Percentiles rank a stretch among this genome's conserved stretches.
Conservation (phyloP, 2,113 vertebrate genomes). For the Proteles cristata region DNA sequence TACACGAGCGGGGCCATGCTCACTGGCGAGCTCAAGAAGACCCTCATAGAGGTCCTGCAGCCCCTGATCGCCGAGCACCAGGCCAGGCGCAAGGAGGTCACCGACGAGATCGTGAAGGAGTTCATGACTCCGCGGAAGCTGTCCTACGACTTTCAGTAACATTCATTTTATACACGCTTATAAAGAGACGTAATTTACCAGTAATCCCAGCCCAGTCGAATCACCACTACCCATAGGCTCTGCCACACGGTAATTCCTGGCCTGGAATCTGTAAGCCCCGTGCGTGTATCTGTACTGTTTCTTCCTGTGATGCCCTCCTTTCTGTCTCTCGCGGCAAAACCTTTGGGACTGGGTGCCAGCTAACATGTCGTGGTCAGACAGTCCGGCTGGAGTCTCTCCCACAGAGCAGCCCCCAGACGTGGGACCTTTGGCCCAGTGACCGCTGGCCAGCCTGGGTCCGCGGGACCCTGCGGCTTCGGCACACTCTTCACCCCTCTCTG, state of each 20-base stretch:
- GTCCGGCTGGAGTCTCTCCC: neutral
- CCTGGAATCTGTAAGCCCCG: neutral
- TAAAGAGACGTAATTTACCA: neutral
- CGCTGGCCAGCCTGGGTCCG: neutral
- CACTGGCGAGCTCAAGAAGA: conserved; percentile 97
- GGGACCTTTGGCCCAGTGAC: neutral
- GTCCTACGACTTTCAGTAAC: conserved; percentile 89
- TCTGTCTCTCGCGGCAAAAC: neutral
- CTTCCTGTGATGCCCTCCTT: neutral
- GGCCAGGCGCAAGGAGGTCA: conserved; percentile 93
- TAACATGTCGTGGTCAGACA: accelerated
- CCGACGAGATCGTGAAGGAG: conserved; percentile 90
- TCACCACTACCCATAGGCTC: neutral
- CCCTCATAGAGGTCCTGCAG: conserved; percentile 94
- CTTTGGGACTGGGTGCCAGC: neutral
- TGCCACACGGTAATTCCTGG: conserved; percentile 19
- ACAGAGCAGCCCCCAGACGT: neutral
- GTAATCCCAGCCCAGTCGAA: neutral
- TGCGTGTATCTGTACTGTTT: neutral
- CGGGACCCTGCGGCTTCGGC: neutral
- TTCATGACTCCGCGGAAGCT: conserved; percentile 97
- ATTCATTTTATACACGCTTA: neutral
- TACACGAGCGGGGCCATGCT: conserved; percentile 94
- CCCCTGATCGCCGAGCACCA: conserved; percentile 94
- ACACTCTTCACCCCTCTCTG: neutral